Base-by-base conservation (phyloP, 2,797 vertebrate species). In the Sebastes cheni region DNA sequence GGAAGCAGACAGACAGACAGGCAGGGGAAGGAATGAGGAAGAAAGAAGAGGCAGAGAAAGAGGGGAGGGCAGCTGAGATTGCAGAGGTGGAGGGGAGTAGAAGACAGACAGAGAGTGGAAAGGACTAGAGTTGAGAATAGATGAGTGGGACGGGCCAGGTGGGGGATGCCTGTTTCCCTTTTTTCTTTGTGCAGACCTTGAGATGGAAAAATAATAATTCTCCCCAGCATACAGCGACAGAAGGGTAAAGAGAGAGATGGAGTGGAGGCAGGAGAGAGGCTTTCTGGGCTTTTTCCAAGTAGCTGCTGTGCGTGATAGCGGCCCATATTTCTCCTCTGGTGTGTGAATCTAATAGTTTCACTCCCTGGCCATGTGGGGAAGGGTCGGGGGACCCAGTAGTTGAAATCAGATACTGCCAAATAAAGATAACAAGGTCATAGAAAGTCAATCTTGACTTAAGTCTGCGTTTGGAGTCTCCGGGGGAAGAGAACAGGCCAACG, bases 131-230 rank as follows among this genome's bases (percentile, higher is more conserved):
- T 23, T 0, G 22, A 73, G 77, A 80, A 81, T 67, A 79, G 72
- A 80, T 84, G 81, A 79, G 79, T 64, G 72, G 72, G 65, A 81
- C 13, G 6, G 68, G 67, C 39, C 59, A 85, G 85, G 81, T 73
- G 77, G 64, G 23, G 66, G 52, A 34, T 23, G 55, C 6, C 30
- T 65, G 59, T 59, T 61, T 20, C 29, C 27, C 20, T 20, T 42
- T 70, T 75, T 68, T 81, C 59, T 79, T 61, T 64, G 23, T 61
- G 36, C 22, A 75, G 77, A 85, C 71, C 32, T 80, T 86, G 67
- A 90, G 75, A 93, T 90, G 88, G 89, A 91, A 91, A 91, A 90
- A 84, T 86, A 89, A 92, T 91, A 76, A 90, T 83, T 94, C 90
- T 91, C 80, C 70, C 23, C 58, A 54, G 66, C 72, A 80, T 90